A percentile compares a stretch with the other conserved stretches of the same genome.
Conservation (phyloP, 2,113 vertebrate genomes). For the Acanthochromis polyacanthus region DNA sequence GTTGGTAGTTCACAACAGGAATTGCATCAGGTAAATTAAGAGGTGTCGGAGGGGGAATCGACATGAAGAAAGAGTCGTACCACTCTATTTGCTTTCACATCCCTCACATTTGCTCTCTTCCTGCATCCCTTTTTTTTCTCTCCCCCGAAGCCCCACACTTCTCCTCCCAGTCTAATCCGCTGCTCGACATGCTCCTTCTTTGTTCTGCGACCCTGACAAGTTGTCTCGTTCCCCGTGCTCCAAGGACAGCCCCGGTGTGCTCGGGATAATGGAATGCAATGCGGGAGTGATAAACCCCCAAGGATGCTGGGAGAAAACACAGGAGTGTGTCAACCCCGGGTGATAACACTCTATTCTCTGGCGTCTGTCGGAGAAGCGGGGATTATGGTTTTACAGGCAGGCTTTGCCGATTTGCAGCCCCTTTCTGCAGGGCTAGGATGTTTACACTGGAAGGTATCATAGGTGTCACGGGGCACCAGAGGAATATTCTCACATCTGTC, state of each 20-base stretch:
- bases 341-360: conserved; percentile 77
- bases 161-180: conserved; percentile 71
- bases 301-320: conserved; percentile 76
- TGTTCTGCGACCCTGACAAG: conserved; percentile 79
- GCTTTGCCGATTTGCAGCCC: conserved; percentile 69
- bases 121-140: conserved; percentile 21
- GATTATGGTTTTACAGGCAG: conserved; percentile 74
- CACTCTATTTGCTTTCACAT: conserved; percentile 26
- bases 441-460: conserved; percentile 64
- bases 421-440: conserved; percentile 52
- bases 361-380: conserved; percentile 62
- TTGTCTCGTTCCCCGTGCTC: conserved; percentile 71
- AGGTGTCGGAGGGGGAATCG: conserved; percentile 21
- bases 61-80: conserved; percentile 28
- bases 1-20: conserved; percentile 21
- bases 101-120: conserved; percentile 37
- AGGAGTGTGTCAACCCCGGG: conserved; percentile 74
- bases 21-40: conserved; percentile 38
- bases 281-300: conserved; percentile 74
- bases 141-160: conserved; percentile 49
- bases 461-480: conserved; percentile 45
- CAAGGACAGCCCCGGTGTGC: conserved; percentile 68
- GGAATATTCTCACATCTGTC: conserved; percentile 65
- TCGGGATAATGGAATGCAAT: conserved; percentile 79
- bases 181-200: conserved; percentile 77